Evolutionary conservation across 2,888 invertebrate genomes (phyloP).

Genomic region (Macrosiphum euphorbiae): DNA sequence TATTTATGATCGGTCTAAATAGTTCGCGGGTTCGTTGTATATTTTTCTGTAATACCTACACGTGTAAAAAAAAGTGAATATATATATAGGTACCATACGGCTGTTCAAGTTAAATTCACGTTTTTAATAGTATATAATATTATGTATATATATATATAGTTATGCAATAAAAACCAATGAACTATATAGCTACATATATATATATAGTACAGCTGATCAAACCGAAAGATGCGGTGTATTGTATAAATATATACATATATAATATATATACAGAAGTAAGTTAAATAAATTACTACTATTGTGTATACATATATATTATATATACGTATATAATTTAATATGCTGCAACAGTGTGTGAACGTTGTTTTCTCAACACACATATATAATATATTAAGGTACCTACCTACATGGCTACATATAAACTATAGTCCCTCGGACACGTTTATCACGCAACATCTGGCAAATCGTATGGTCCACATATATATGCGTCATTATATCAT

Average conservation of each 20-base stretch:
- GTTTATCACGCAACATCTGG: slow-evolving; percentile 55
- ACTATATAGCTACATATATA: neutral
- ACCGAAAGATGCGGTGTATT: neutral
- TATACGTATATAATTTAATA: neutral
- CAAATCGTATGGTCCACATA: slow-evolving; percentile 53
- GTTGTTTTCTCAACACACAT: slow-evolving; percentile 23
- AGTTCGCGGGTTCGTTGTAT: neutral
- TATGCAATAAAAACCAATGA: neutral
- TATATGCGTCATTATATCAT: neutral
- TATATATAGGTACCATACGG: neutral
- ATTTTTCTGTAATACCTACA: neutral
- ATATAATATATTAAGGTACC: neutral
- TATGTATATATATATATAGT: neutral
- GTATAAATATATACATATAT: neutral
- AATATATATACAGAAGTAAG: neutral
- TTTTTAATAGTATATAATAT: neutral
- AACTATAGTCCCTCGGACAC: neutral
- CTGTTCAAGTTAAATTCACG: neutral
- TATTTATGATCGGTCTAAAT: slow-evolving; percentile 28
- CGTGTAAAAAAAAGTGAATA: neutral
- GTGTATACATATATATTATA: neutral
- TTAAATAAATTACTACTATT: neutral
- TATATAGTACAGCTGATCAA: slow-evolving; percentile 10
- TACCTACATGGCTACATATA: neutral
- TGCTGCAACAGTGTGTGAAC: neutral